A percentile compares a stretch with the other conserved stretches of the same genome.
Conservation (phyloP, 2,888 invertebrate genomes). For the Leptopilina myrica region DNA sequence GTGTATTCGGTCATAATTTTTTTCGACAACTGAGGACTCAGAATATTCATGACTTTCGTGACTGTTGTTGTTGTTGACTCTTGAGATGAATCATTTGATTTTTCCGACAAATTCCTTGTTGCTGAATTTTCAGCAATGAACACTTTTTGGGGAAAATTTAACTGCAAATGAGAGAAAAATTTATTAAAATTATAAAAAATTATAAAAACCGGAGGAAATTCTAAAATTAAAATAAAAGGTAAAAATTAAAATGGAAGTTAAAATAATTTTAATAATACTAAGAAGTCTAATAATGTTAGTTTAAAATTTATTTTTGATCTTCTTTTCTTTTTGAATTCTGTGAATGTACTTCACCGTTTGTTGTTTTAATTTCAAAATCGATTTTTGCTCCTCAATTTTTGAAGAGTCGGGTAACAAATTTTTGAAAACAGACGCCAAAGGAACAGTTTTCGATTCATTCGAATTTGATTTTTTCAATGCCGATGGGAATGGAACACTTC, state of each 20-base stretch:
- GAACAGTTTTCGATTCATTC: background rate
- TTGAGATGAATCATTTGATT: background rate
- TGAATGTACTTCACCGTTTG: background rate
- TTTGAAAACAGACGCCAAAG: background rate
- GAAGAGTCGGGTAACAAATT: background rate
- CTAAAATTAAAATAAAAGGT: too few species aligned
- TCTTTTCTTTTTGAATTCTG: background rate
- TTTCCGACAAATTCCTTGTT: too few species aligned
- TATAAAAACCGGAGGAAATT: too few species aligned
- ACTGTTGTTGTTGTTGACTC: background rate
- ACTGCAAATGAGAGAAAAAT: background rate
- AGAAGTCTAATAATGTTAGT: too few species aligned
- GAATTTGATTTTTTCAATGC: too few species aligned
- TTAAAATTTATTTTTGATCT: too few species aligned
- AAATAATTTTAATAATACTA: too few species aligned
- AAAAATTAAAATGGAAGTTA: too few species aligned
- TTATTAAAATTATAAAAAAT: too few species aligned
- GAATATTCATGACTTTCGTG: background rate
- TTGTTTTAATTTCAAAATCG: background rate
- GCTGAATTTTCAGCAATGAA: too few species aligned
- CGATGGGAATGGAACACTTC: slow-evolving; percentile 2
- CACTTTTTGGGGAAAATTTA: background rate
- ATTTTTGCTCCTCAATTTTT: background rate
- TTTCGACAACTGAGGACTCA: background rate
- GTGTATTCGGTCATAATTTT: background rate